Evolutionary conservation across 2,113 vertebrate species (phyloP).

Genomic region (Phocoena phocoena): DNA sequence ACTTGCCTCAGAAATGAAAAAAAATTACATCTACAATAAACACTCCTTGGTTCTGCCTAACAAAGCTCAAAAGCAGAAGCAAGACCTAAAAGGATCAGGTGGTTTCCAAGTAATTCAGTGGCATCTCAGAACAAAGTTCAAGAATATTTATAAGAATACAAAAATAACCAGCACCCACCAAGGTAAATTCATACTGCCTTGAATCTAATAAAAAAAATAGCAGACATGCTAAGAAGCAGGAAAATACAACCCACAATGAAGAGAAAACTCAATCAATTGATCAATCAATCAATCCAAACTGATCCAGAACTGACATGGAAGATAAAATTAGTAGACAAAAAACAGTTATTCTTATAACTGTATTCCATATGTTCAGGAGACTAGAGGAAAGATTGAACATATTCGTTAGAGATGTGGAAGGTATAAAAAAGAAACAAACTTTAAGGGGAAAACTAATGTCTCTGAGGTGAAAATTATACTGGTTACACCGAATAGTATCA

Average conservation of each 20-base stretch:
- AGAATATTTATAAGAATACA: conserved; percentile 5
- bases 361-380: neutral
- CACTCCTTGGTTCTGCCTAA: neutral
- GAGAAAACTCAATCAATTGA: neutral
- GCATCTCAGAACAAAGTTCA: neutral
- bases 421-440: neutral
- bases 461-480: neutral
- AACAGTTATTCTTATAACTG: neutral
- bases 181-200: neutral
- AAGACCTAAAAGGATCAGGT: neutral
- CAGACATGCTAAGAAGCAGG: neutral
- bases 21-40: neutral
- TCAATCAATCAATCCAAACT: neutral
- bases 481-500: neutral
- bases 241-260: neutral
- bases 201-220: neutral
- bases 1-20: neutral
- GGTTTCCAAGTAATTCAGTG: neutral
- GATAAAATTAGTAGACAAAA: conserved; percentile 1
- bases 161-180: neutral
- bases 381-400: neutral
- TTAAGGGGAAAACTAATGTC: neutral
- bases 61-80: conserved; percentile 18
- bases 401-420: neutral
- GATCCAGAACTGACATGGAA: neutral